A percentile compares a stretch with the other conserved stretches of the same genome.
Evolutionary conservation across 2,797 vertebrate species (phyloP).

Genomic region (Micropoecilia bifurca): DNA sequence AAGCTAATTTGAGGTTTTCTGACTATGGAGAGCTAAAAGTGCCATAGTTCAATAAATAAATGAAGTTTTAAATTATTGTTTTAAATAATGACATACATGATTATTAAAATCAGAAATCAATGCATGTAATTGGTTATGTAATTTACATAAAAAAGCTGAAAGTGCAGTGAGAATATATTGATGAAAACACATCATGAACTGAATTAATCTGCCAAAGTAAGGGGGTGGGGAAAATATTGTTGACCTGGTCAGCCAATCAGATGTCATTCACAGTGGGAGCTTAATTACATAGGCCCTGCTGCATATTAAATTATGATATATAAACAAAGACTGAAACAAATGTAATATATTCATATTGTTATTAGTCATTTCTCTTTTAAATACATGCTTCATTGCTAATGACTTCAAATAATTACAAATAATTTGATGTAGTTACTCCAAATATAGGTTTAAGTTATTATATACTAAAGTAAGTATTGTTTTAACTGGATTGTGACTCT

Average conservation of each 20-base stretch:
- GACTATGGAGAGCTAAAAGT: background rate
- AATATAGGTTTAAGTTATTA: background rate
- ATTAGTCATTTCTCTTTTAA: background rate
- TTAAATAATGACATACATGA: background rate
- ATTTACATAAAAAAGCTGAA: background rate
- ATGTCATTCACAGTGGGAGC: background rate
- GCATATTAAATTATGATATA: background rate
- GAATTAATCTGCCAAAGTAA: background rate
- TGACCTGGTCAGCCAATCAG: background rate
- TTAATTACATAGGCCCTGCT: background rate
- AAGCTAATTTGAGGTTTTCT: background rate
- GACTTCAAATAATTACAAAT: background rate
- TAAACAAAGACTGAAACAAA: background rate
- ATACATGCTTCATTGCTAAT: background rate
- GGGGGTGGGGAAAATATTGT: background rate
- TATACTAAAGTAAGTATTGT: background rate
- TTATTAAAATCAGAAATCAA: background rate
- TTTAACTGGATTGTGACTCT: background rate
- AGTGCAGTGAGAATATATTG: background rate
- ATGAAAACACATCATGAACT: background rate
- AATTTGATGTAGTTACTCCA: background rate
- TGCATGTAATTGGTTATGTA: background rate
- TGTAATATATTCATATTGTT: background rate
- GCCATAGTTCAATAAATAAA: background rate
- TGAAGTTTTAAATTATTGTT: background rate